phyloP scores from a whole-genome alignment of 2,113 vertebrate genomes.

The Tricholaema leucomelas region DNA sequence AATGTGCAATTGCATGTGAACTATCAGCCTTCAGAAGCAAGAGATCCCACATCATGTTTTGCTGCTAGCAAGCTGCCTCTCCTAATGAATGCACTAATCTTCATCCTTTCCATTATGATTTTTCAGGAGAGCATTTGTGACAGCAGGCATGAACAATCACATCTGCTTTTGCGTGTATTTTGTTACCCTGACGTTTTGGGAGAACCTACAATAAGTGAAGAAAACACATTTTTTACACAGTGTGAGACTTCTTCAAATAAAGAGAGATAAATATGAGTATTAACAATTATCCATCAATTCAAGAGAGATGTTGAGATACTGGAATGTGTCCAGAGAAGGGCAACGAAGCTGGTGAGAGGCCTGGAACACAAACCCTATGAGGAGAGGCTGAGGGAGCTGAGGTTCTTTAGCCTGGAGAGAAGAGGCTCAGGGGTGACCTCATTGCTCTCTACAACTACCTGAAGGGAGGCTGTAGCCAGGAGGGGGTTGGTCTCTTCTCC shows the following conservation, averaged over 20 bases:
- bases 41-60: neutral
- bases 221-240: neutral
- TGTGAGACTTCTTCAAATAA: neutral
- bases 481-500: too few species aligned
- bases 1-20: neutral
- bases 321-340: too few species aligned
- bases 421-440: too few species aligned
- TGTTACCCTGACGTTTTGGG: neutral
- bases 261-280: neutral
- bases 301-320: too few species aligned
- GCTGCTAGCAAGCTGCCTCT: neutral
- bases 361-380: too few species aligned
- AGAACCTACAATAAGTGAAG: neutral
- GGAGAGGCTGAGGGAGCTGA: too few species aligned
- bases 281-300: neutral
- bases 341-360: too few species aligned
- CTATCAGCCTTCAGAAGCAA: neutral
- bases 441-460: too few species aligned
- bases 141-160: neutral
- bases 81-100: neutral
- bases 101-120: neutral
- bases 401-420: too few species aligned
- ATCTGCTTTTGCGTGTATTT: neutral
- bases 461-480: too few species aligned
- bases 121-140: neutral